phyloP scores from a whole-genome alignment of 1,140 invertebrate genomes.

The Hestina assimilis region DNA sequence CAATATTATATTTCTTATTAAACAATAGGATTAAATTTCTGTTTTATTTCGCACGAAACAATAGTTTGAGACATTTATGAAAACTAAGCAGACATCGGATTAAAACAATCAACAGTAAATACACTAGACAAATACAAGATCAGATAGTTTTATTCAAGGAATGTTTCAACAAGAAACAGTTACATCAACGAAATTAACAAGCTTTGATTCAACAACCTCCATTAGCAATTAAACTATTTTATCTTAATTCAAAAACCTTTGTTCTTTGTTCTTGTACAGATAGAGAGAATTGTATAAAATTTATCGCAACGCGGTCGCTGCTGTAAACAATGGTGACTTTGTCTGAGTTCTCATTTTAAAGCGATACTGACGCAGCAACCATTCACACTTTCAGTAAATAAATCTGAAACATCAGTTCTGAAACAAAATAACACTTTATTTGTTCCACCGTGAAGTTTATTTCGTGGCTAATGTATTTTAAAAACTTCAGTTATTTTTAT shows the following conservation, averaged over 20 bases:
- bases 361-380: background rate
- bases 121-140: too few relatives aligned
- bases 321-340: background rate
- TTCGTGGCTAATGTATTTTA: too few relatives aligned
- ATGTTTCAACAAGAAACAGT: background rate
- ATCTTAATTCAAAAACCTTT: slow-evolving; percentile 1
- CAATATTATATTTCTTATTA: slow-evolving; percentile 21
- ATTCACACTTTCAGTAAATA: background rate
- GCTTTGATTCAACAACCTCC: background rate
- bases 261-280: background rate
- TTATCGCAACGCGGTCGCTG: background rate
- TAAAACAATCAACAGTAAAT: too few relatives aligned
- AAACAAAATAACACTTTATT: background rate
- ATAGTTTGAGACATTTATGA: too few relatives aligned
- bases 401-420: background rate
- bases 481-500: too few relatives aligned
- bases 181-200: background rate
- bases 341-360: background rate
- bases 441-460: too few relatives aligned
- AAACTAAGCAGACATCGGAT: too few relatives aligned
- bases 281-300: background rate
- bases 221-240: background rate
- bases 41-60: background rate
- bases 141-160: too few relatives aligned
- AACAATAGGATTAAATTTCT: slow-evolving; percentile 18